Percentiles rank a stretch among this genome's conserved stretches.
Conservation (phyloP, 2,888 invertebrate genomes). For the Ganaspis brasiliensis region DNA sequence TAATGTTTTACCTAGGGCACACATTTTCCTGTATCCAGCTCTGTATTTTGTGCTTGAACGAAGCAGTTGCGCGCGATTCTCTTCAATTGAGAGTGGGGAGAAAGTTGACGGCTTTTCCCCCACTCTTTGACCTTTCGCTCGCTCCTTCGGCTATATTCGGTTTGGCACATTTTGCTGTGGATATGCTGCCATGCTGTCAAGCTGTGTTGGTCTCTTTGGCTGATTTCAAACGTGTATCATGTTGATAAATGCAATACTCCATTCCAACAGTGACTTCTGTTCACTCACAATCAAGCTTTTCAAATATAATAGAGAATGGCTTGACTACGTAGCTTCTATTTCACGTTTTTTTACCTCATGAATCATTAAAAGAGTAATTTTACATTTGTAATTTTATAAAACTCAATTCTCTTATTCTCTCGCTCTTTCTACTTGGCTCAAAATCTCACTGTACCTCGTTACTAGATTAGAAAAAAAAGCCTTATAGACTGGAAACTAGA, state of each 20-base stretch:
- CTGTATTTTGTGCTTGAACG: conserved; percentile 38
- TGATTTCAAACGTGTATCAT: conserved; percentile 19
- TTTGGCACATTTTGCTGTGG: conserved; percentile 68
- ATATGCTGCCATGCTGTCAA: conserved; percentile 43
- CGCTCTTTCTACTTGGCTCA: background rate
- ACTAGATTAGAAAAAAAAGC: background rate
- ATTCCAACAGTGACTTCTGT: conserved; percentile 30
- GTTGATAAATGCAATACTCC: conserved; percentile 28
- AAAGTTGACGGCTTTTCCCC: conserved; percentile 44
- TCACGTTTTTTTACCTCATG: conserved; percentile 10
- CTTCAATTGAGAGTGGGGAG: conserved; percentile 10
- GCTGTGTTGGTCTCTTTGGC: background rate
- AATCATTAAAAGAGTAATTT: conserved; percentile 14
- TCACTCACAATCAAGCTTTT: conserved; percentile 17
- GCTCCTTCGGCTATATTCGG: conserved; percentile 71
- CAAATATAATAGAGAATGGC: conserved; percentile 21
- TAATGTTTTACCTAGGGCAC: conserved; percentile 20
- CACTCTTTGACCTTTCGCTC: conserved; percentile 62
- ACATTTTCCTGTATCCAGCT: conserved; percentile 48
- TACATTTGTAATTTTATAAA: too few species aligned
- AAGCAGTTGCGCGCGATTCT: conserved; percentile 21
- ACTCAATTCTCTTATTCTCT: too few species aligned
- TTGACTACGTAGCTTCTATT: background rate
- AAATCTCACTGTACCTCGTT: conserved; percentile 5
- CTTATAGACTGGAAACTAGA: too few species aligned